These are phyloP conservation scores for Parnassius glacialis DNA, from an alignment of 2,888 invertebrate species.

Conservation along the genomic window DNA sequence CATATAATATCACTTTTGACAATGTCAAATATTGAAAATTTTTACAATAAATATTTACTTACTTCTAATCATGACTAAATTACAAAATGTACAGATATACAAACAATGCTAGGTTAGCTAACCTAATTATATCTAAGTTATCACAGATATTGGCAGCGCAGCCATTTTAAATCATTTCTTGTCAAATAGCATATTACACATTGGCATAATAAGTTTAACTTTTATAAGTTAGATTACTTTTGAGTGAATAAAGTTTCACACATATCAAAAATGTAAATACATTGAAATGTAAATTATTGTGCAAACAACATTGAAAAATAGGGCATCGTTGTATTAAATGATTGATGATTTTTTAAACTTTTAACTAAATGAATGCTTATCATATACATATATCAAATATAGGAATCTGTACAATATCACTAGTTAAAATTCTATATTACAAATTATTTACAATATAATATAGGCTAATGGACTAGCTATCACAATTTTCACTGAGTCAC, in stretches of 20 bases:
- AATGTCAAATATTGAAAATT: conserved; percentile 61
- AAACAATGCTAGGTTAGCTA: conserved; percentile 48
- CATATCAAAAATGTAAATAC: not conserved
- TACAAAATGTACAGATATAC: conserved; percentile 68
- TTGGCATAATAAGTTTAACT: conserved; percentile 68
- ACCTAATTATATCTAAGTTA: conserved; percentile 66
- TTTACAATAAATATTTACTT: conserved; percentile 74
- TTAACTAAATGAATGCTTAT: not conserved
- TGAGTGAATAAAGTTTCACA: not conserved
- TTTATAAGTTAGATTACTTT: conserved; percentile 53
- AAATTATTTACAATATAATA: conserved; percentile 49
- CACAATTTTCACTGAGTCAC: conserved; percentile 59
- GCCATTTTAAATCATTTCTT: conserved; percentile 66
- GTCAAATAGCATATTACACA: conserved; percentile 56
- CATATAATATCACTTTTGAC: conserved; percentile 66
- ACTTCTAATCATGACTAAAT: conserved; percentile 56
- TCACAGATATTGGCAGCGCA: conserved; percentile 74
- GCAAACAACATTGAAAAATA: too few relatives aligned
- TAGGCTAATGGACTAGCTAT: conserved; percentile 73
- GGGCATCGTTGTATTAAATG: too few relatives aligned
- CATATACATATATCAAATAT: conserved; percentile 14
- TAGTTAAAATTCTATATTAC: conserved; percentile 26
- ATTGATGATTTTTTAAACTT: not conserved
- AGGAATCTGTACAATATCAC: conserved; percentile 24
- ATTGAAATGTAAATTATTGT: too few relatives aligned